Percentiles rank a stretch among this genome's conserved stretches.
phyloP scores from a whole-genome alignment of 2,797 vertebrate genomes.

The Aselliscus stoliczkanus region DNA sequence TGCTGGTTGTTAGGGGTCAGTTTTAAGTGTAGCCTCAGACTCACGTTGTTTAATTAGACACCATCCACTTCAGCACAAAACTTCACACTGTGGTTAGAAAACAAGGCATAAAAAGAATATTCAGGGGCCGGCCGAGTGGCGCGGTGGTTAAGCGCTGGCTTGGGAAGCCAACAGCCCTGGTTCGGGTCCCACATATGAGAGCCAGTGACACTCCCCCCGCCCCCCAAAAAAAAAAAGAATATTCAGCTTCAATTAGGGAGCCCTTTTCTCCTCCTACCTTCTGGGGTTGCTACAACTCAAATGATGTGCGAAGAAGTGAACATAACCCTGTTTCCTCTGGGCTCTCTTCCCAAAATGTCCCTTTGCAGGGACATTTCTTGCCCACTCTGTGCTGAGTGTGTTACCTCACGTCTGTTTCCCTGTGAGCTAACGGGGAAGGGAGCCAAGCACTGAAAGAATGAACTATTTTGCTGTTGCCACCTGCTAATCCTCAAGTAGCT shows the following conservation, averaged over 20 bases:
- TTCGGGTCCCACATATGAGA: too few relatives aligned
- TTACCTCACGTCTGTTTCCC: not conserved
- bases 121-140: too few relatives aligned
- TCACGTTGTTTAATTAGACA: slow-evolving; percentile 24
- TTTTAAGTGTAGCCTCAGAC: not conserved
- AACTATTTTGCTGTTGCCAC: not conserved
- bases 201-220: too few relatives aligned
- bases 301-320: not conserved
- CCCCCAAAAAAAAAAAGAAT: too few relatives aligned
- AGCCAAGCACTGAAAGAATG: not conserved
- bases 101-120: not conserved
- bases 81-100: slow-evolving; percentile 6
- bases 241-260: not conserved
- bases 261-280: not conserved
- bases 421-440: not conserved
- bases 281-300: not conserved
- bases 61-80: slow-evolving; percentile 1
- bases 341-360: not conserved
- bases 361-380: not conserved
- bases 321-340: not conserved
- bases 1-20: not conserved
- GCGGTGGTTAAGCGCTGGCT: too few relatives aligned
- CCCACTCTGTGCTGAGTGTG: not conserved
- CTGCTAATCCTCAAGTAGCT: not conserved
- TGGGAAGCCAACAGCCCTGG: too few relatives aligned